These are phyloP conservation scores for Paracentrotus lividus DNA, from an alignment of 53 echinoderm and acorn worm species.

Conservation along the genomic window DNA sequence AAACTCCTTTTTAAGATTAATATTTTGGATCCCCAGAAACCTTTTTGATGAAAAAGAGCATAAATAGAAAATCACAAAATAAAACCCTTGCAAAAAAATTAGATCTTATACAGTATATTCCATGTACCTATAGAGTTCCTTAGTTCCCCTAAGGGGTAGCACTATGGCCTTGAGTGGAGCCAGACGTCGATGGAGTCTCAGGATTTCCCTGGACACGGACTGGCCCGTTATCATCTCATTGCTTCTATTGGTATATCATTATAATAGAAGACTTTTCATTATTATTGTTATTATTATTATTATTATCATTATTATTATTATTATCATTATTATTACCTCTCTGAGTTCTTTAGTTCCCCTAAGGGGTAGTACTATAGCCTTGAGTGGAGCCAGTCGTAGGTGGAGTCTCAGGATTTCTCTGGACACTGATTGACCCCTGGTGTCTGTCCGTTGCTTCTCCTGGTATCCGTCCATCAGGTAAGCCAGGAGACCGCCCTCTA, in stretches of 20 bases:
- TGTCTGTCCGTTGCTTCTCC: slow-evolving; percentile 73
- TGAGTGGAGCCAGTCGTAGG: slow-evolving; percentile 82
- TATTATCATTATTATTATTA: no score
- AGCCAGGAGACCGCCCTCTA: slow-evolving; percentile 91
- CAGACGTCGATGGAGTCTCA: slow-evolving; percentile 76
- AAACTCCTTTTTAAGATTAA: no score
- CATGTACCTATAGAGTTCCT: no score
- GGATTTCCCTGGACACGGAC: slow-evolving; percentile 44
- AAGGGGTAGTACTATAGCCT: slow-evolving; percentile 78
- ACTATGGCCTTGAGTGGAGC: slow-evolving; percentile 88
- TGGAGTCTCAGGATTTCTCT: slow-evolving; percentile 73
- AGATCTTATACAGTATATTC: no score
- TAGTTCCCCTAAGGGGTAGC: slow-evolving; percentile 67
- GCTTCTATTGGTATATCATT: slow-evolving; percentile 85
- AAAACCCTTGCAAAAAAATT: no score
- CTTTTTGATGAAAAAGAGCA: no score
- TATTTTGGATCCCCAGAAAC: no score
- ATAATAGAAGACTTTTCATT: no score
- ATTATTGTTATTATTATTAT: no score
- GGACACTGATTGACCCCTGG: slow-evolving; percentile 59
- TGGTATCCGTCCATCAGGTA: slow-evolving; percentile 85
- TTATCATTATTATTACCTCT: no score
- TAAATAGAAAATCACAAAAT: no score
- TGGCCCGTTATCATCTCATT: slow-evolving; percentile 62
- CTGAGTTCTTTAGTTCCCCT: slow-evolving; percentile 62